Percentiles rank a stretch among this genome's conserved stretches.
Conservation (phyloP, 2,888 invertebrate genomes). For the Lasioglossum lativentre region DNA sequence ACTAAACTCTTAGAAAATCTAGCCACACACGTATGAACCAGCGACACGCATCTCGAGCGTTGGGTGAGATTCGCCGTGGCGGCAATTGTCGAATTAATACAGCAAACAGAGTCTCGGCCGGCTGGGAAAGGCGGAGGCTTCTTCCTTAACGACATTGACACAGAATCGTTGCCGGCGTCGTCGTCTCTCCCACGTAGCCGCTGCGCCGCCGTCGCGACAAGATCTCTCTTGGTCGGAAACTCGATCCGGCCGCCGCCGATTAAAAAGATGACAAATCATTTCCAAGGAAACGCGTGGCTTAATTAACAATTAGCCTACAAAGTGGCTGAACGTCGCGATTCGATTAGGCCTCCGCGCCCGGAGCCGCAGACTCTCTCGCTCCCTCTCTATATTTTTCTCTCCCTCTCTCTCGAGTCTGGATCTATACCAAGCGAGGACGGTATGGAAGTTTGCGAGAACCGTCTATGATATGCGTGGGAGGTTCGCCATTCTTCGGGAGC, state of each 20-base stretch:
- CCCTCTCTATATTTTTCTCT: background rate
- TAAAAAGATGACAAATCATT: slow-evolving; percentile 59
- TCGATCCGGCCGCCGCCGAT: slow-evolving; percentile 38
- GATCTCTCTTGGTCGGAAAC: slow-evolving; percentile 34
- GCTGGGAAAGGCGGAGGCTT: slow-evolving; percentile 11
- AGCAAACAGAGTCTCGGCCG: background rate
- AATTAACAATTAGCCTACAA: slow-evolving; percentile 63
- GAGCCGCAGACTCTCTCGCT: background rate
- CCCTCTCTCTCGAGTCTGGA: background rate
- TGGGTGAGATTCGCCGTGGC: background rate
- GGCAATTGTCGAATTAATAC: background rate
- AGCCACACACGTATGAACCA: too few species aligned
- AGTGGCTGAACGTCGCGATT: slow-evolving; percentile 36
- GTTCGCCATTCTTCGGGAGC: background rate
- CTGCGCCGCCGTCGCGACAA: background rate
- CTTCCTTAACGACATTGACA: slow-evolving; percentile 29
- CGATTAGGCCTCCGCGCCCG: slow-evolving; percentile 17
- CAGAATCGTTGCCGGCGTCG: slow-evolving; percentile 17
- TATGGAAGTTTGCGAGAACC: background rate
- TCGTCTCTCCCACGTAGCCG: slow-evolving; percentile 15
- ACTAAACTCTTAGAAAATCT: background rate
- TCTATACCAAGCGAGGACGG: background rate
- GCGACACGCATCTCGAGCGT: too few species aligned
- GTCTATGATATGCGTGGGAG: background rate
- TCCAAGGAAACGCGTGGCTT: slow-evolving; percentile 60